phyloP scores from a whole-genome alignment of 2,113 vertebrate genomes.

The Heterocephalus glaber region DNA sequence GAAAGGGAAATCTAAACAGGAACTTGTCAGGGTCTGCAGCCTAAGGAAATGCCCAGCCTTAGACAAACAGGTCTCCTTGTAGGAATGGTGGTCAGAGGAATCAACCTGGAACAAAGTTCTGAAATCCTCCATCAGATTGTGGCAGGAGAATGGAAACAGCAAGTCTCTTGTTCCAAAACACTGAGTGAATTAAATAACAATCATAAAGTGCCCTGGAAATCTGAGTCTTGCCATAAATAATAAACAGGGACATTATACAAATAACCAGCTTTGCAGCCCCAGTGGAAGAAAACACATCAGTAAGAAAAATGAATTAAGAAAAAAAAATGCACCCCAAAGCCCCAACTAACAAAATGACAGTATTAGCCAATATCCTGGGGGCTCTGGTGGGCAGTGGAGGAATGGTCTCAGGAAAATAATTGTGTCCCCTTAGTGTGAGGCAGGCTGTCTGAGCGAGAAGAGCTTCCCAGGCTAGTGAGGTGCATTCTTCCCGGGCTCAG shows the following conservation, averaged over 20 bases:
- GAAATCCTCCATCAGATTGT: neutral
- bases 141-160: constrained; percentile 31
- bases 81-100: constrained; percentile 17
- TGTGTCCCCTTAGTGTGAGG: neutral
- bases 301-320: constrained; percentile 78
- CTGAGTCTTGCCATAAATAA: constrained; percentile 77
- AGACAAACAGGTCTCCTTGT: neutral
- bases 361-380: constrained; percentile 57
- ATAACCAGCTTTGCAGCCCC: constrained; percentile 70
- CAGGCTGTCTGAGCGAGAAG: neutral
- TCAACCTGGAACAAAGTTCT: neutral
- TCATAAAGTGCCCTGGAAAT: constrained; percentile 69
- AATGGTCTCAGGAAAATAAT: constrained; percentile 24
- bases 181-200: constrained; percentile 73
- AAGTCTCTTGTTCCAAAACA: constrained; percentile 39
- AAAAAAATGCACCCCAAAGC: constrained; percentile 68
- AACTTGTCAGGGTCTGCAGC: neutral
- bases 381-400: constrained; percentile 8
- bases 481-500: neutral
- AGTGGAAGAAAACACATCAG: constrained; percentile 76
- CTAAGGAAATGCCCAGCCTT: too few relatives aligned
- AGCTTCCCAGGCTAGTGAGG: fast-evolving
- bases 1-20: neutral
- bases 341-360: constrained; percentile 66
- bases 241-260: constrained; percentile 75